Evolutionary conservation across 2,113 vertebrate species (phyloP), one percentile per base, ranked within the genome.

Genomic region (Pyxicephalus adspersus): DNA sequence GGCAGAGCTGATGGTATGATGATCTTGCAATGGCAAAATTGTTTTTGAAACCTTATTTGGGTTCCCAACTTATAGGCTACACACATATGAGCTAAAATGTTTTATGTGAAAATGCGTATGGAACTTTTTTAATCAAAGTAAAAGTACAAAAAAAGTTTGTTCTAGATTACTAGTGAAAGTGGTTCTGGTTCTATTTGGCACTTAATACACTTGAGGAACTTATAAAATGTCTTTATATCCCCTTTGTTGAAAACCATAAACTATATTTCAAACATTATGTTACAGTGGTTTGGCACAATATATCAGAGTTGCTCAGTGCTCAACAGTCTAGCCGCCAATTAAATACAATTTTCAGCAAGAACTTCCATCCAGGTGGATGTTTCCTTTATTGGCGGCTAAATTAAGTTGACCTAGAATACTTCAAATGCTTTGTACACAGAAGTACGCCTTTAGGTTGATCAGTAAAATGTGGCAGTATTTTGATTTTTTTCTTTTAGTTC

Each of bases 391-490:
- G 11, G 38, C 11, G 38, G 38, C 38, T 45, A 3, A 45, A 45
- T 13, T 45, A 45, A 13, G 38, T 45, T 45, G 38, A 45, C 38
- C 38, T 45, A 45, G 8, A 45, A 45, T 45, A 45, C 6, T 45
- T 45, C 38, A 45, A 45, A 31, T 73, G 20, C 23, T 58, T 73
- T 20, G 6, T 67, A 67, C 18, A 73, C 52, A 73, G 57, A n/a
- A 73, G 26, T 1, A 25, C 8, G 26, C 52, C 22, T 57, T 16
- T 9, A 61, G 2, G 31, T 38, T 22, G 38, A 50, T 76, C 34
- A 61, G 20, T 19, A 63, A 76, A 76, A 76, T 76, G 57, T 76
- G 57, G n/a, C 54, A 64, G 67, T 25, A 64, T 34, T 45, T 67
- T 20, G 28, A 34, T 29, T 20, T 81, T 63, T 81, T 68, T 34